Evolutionary conservation across 2,888 invertebrate species (phyloP), one percentile per base, ranked within the genome.

Genomic region (Torymus texanus): DNA sequence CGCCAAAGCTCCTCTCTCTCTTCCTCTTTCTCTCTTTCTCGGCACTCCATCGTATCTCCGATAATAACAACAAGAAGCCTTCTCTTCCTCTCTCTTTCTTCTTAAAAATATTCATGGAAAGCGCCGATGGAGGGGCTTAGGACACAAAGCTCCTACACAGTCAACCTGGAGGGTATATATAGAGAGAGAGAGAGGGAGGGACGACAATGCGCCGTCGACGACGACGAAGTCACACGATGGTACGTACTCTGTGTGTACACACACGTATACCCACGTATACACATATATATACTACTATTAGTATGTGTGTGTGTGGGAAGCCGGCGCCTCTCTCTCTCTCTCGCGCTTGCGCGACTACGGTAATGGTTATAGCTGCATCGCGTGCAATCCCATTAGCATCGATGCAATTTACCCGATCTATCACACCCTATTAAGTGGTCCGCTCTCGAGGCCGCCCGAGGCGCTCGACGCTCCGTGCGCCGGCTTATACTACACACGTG

Each of bases 321-420:
- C 66, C 59, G 80, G 74, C 78, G 80, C 80, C 78, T 76, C 58
- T 13, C 53, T 29, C 63, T 3, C 61, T 51, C 13, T 14, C 66
- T 51, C 66, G 12, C 83, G 75, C 13, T n/a, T n/a, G 56, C 75
- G 85, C 86, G 85, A 85, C 84, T 85, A 84, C 85, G 88, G 87
- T 89, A 89, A 89, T 89, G 89, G 89, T 89, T 89, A 89, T 89
- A 88, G 89, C 88, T 87, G 88, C 89, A 88, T 89, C 89, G 89
- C 88, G 89, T 88, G 90, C 89, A 90, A 89, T 90, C 89, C 89
- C 89, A 90, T 90, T 90, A 89, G 89, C 89, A 88, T 88, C 88
- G 87, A 90, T 88, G 90, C 89, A 89, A 89, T 90, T 90, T 90
- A 89, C 86, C 88, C 90, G 89, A 90, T 90, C 90, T 90, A 89